phyloP scores from a whole-genome alignment of 2,797 vertebrate species.

The Erethizon dorsatum region DNA sequence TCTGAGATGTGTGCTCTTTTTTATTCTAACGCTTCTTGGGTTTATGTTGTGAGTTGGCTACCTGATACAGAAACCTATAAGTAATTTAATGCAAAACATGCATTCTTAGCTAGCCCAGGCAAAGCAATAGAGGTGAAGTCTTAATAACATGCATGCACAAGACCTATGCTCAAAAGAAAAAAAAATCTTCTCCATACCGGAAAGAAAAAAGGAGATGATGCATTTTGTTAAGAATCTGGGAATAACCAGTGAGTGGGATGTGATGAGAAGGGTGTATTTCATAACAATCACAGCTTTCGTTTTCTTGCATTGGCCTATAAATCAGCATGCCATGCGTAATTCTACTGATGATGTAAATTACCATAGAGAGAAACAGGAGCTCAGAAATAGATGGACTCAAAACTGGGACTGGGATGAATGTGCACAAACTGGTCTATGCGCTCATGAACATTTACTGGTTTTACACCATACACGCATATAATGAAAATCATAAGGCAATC shows the following conservation, averaged over 20 bases:
- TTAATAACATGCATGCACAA: constrained; percentile 68
- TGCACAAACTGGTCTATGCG: neutral
- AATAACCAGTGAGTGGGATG: constrained; percentile 64
- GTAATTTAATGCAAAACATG: constrained; percentile 76
- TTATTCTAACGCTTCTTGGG: constrained; percentile 71
- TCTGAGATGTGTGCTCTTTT: constrained; percentile 72
- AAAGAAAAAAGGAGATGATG: constrained; percentile 67
- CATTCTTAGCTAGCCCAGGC: constrained; percentile 77
- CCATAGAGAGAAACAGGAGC: constrained; percentile 42
- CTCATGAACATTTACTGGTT: neutral
- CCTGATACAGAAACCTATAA: constrained; percentile 75
- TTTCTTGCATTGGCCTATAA: constrained; percentile 35
- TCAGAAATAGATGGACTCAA: neutral
- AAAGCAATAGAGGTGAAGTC: constrained; percentile 59
- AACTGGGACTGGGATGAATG: constrained; percentile 33
- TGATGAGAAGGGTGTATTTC: constrained; percentile 57
- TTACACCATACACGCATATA: neutral
- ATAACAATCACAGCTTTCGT: constrained; percentile 31
- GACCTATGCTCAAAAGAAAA: constrained; percentile 46
- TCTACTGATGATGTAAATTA: neutral
- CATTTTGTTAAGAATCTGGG: constrained; percentile 34
- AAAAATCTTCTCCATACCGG: neutral
- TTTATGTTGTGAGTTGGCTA: constrained; percentile 70
- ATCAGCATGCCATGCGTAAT: constrained; percentile 77
- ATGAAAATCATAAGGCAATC: constrained; percentile 49